Base-by-base conservation (phyloP, 2,888 invertebrate genomes). In the Caradrina kadenii region DNA sequence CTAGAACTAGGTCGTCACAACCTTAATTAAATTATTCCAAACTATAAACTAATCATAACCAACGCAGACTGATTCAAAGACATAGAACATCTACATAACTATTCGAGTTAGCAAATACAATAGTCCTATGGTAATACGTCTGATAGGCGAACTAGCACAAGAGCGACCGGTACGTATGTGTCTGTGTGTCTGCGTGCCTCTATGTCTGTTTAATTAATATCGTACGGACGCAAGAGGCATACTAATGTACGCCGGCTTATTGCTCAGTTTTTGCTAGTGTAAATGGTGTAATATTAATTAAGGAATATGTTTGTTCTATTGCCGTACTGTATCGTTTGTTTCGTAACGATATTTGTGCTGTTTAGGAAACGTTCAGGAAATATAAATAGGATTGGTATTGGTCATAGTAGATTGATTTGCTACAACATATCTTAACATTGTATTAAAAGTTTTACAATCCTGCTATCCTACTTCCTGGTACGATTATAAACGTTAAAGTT, bases 111-210 rank as follows among this genome's bases (percentile, higher is more conserved):
- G 35, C 60, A 73, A 55, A 80, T 52, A 79, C 73, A 83, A 83
- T 77, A 70, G 68, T 55, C 54, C 53, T 79, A 81, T 86, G 84
- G 8, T 78, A 73, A 71, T 77, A 69, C 54, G 59, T 68, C 39
- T 88, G 87, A 79, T 75, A 79, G 76, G 85, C 83, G 86, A 91
- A 88, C 87, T 88, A 75, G 90, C 85, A 87, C 90, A 91, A 91
- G 91, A 84, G 66, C 91, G 85, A 85, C 90, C 73, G 85, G 90
- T 91, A 79, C 49, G 31, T 60, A 17, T 39, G 15, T 55, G 49
- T 52, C 4, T 76, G 66, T 73, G 63, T 68, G 69, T 31, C 22
- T 59, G 71, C n/a, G 31, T 56, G 66, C 19, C 19, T 74, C 60
- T 72, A 67, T 76, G 82, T 86, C 86, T 90, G 86, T 90, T 88